Conservation (phyloP, 1,140 invertebrate species). For the Heliconius hermathena region DNA sequence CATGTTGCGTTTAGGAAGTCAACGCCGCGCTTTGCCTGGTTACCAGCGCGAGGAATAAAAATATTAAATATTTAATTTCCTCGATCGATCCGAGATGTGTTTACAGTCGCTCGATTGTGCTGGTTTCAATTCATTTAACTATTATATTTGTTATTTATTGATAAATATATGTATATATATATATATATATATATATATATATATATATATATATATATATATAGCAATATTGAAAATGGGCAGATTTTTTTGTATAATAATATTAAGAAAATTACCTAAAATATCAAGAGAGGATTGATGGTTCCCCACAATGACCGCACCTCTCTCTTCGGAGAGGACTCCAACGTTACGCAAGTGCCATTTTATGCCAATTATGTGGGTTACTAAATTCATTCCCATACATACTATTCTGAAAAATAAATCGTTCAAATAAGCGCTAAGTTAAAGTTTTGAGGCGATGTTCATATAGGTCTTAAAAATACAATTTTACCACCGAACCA, state of each 20-base stretch:
- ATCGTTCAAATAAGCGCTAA: background rate
- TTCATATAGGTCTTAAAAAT: background rate
- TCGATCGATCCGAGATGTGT: too few relatives aligned
- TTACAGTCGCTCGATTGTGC: too few relatives aligned
- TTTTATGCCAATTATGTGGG: constrained; percentile 88
- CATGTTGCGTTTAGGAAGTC: too few relatives aligned
- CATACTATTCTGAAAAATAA: background rate
- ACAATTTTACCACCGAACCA: background rate
- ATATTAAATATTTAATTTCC: too few relatives aligned
- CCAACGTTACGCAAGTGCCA: constrained; percentile 88
- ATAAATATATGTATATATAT: background rate
- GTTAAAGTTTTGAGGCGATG: background rate
- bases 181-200: background rate
- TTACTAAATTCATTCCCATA: constrained; percentile 62
- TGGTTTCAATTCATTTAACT: too few relatives aligned
- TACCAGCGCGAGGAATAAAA: too few relatives aligned
- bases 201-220: background rate
- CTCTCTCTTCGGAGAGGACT: constrained; percentile 10
- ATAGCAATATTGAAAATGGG: background rate
- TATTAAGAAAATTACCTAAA: constrained; percentile 82
- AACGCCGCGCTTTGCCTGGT: too few relatives aligned
- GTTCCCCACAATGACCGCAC: constrained; percentile 92
- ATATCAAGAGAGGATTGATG: constrained; percentile 94
- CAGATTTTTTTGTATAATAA: background rate
- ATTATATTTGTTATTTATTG: too few relatives aligned